Base-by-base conservation (phyloP, 2,888 invertebrate genomes). In the Noctua pronuba region DNA sequence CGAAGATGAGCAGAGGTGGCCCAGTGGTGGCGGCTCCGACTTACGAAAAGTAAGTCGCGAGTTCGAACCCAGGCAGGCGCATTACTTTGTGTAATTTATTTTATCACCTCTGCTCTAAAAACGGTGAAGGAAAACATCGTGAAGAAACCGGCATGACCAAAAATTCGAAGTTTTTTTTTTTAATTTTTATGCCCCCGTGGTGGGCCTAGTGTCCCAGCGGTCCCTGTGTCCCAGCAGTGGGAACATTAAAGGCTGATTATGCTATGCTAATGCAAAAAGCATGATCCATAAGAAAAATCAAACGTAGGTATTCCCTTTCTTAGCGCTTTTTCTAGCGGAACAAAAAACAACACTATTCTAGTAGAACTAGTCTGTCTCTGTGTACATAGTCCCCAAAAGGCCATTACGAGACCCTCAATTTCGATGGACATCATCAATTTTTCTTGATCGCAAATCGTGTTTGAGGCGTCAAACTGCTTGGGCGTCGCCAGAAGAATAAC, bases 401-500 rank as follows among this genome's bases (percentile, higher is more conserved):
- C 52, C 71, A 79, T 78, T 74, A 73, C 55, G 55, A 73, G 79
- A 41, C 55, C 64, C 52, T 79, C 79, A 82, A 75, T 70, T 75
- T 38, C 58, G 58, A 72, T 65, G 70, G 82, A 82, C 72, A 49
- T 75, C 74, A 71, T 79, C 80, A 86, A 85, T 89, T 88, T 87
- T 84, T 88, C 87, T 86, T 74, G 85, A 88, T 82, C 83, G 84
- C 80, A 73, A 81, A 80, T 62, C 79, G 75, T 82, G 84, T 83
- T 76, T 81, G 71, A 81, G 81, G 79, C 88, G 82, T 83, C 89
- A 80, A 84, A 77, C 74, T 68, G 72, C 64, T 69, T 73, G 74
- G 65, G 76, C 79, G 79, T 81, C 77, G 76, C 70, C 73, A 64
- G 64, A 84, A 84, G 89, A 86, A 84, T 88, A 86, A 85, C 77